A percentile compares a stretch with the other conserved stretches of the same genome.
These are phyloP conservation scores for Nothura maculosa DNA, from an alignment of 2,797 vertebrate species.

Conservation along the genomic window DNA sequence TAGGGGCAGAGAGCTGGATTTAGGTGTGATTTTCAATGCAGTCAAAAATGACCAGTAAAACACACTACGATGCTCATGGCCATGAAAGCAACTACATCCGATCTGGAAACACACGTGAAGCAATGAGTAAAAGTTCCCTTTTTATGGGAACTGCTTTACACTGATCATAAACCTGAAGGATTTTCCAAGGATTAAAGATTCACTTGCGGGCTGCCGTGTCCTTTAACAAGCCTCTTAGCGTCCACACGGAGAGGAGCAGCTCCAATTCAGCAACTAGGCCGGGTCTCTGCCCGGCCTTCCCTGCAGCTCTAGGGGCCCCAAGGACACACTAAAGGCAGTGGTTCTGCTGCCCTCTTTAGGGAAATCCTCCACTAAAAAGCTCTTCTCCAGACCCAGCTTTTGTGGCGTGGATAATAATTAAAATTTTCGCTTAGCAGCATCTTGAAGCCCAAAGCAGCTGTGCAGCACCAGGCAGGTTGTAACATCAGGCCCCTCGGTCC, in stretches of 20 bases:
- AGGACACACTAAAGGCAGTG: neutral
- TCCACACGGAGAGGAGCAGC: neutral
- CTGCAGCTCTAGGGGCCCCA: neutral
- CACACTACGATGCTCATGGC: neutral
- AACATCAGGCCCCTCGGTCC: neutral
- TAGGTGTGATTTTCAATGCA: neutral
- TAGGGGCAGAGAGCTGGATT: neutral
- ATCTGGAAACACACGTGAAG: neutral
- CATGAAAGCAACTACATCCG: neutral
- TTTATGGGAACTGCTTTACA: neutral
- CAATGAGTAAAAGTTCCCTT: neutral
- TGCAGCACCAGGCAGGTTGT: neutral
- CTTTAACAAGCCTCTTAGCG: conserved; percentile 62
- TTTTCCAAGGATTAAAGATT: conserved; percentile 49
- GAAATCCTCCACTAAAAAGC: neutral
- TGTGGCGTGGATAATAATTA: neutral
- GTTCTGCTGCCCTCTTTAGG: neutral
- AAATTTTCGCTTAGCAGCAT: neutral
- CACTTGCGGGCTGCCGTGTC: conserved; percentile 37
- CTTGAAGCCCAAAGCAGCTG: neutral
- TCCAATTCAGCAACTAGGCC: neutral
- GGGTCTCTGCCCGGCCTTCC: neutral
- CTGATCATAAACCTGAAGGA: neutral
- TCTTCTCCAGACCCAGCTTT: neutral
- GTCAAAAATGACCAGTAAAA: neutral